Evolutionary conservation across 2,797 vertebrate species (phyloP), one percentile per base, ranked within the genome.

Genomic region (Lemur catta): DNA sequence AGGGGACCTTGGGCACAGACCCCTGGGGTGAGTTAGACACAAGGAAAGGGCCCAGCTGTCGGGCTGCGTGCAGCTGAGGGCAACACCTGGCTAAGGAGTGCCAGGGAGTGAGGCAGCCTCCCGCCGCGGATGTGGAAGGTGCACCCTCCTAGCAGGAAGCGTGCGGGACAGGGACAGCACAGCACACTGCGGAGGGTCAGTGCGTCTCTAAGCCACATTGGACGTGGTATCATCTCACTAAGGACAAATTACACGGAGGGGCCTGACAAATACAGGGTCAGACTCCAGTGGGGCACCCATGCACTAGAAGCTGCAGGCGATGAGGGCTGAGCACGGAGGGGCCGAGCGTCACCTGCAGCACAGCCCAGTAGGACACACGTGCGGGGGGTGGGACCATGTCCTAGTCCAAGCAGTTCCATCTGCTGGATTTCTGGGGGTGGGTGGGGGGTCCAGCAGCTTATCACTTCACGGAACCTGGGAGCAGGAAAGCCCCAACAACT

Each of bases 51-150:
- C 24, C 35, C 35, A 38, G 35, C 50, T 57, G 14, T 24, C 17
- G 50, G n/a, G 18, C 11, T 9, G 1, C 48, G 22, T 43, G 6
- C 1, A 41, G 12, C 14, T 4, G 11, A 48, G 20, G 26, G 18
- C 46, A 24, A 5, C 30, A 50, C n/a, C 50, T 65, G 12, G 30
- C 33, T 12, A 26, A 41, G 30, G 13, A 48, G n/a, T 33, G 82
- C 38, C 2, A 3, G 11, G 0, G 65, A 63, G 22, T 38, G 15
- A 41, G 15, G 46, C 22, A 7, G 35, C 11, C 35, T 3, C 3
- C 0, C 6, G 50, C 52, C 0, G 0, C 3, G 15, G 18, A 55
- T 20, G 41, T 35, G 38, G 24, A 52, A 43, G 55, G 26, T 18
- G 12, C 7, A 22, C 9, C 22, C 14, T 33, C 33, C 30, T 1